Base-by-base conservation (phyloP, 2,797 vertebrate species). In the Muraenolepis orangiensis region DNA sequence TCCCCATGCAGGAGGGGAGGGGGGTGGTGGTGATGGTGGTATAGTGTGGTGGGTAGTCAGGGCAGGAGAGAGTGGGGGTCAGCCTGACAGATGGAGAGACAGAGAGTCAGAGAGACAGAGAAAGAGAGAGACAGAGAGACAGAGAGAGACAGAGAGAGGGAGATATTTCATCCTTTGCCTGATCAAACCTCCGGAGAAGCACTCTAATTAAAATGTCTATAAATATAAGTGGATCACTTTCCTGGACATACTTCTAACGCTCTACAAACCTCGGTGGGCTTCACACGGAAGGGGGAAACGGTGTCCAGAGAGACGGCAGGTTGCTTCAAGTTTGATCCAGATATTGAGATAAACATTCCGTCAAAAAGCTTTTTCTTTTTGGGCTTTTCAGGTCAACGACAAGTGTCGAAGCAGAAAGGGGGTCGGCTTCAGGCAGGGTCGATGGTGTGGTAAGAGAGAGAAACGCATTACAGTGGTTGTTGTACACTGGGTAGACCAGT, bases 171-270 rank as follows among this genome's bases (percentile, higher is more conserved):
- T 90, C 85, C 77, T 82, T 87, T 80, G 88, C 85, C 83, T 75
- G 71, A 66, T 82, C 28, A 74, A 84, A 84, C 46, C 89, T 84
- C 87, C 74, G 34, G 89, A 89, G 90, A 87, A 72, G 28, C 81
- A 87, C 84, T 89, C 89, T 90, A 90, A 92, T 92, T 92, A 88
- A 82, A 78, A 71, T 26, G 51, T 57, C 51, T 74, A 89, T 90
- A 92, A 87, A 91, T 91, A 91, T 91, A 92, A 89, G 87, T 82
- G 74, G 81, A 88, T 87, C 74, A 85, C 81, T 90, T 91, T 91
- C 85, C 90, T 88, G 88, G 87, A 89, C 82, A 29, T 75, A 85
- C 86, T 89, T 90, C 87, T 88, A 82, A 89, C 82, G 78, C 72
- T 67, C 67, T 73, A 82, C 74, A 72, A 74, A 70, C 81, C 87